Percentiles rank a stretch among this genome's conserved stretches.
phyloP scores from a whole-genome alignment of 2,797 vertebrate genomes.

The Rhadinocentrus ornatus region DNA sequence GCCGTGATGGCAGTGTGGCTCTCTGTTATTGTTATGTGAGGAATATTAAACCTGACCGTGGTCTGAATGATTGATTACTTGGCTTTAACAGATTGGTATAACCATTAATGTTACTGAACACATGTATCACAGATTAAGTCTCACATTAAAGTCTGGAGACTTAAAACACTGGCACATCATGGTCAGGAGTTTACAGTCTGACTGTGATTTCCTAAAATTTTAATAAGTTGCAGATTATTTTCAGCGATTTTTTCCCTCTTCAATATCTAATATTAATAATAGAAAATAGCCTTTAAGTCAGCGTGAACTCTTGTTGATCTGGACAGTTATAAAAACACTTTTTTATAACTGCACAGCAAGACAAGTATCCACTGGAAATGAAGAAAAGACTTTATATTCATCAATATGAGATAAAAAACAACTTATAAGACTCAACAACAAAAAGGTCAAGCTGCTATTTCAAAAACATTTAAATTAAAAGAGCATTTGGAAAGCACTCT shows the following conservation, averaged over 20 bases:
- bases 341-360: neutral
- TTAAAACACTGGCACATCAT: neutral
- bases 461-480: neutral
- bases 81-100: conserved; percentile 1
- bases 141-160: neutral
- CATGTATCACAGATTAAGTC: neutral
- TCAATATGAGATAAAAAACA: neutral
- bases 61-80: neutral
- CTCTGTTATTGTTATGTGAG: neutral
- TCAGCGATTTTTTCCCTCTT: neutral
- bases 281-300: neutral
- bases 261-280: neutral
- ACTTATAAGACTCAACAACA: neutral
- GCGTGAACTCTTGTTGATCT: neutral
- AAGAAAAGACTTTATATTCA: neutral
- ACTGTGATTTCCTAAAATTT: neutral
- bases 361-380: neutral
- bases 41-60: neutral
- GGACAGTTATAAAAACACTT: neutral
- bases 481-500: neutral
- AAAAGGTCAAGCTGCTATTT: conserved; percentile 1
- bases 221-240: neutral
- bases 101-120: neutral
- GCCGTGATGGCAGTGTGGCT: neutral
- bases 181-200: neutral